Percentiles rank a stretch among this genome's conserved stretches.
Conservation (phyloP, 2,797 vertebrate species). For the Platalea minor region DNA sequence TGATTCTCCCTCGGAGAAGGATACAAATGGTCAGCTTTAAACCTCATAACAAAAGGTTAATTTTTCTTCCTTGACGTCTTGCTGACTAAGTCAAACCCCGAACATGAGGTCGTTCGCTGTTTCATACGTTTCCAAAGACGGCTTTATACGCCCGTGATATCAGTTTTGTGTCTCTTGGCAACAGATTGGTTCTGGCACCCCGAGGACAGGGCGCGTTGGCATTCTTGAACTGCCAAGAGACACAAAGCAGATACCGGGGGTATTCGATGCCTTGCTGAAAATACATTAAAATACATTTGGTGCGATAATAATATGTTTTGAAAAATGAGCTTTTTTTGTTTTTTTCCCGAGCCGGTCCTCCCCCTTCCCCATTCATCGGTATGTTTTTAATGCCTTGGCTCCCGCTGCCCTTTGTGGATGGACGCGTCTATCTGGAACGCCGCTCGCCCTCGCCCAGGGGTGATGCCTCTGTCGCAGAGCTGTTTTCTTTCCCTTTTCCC, state of each 20-base stretch:
- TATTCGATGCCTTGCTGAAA: not conserved
- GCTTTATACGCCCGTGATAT: slow-evolving; percentile 20
- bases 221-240: slow-evolving; percentile 35
- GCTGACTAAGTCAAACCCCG: slow-evolving; percentile 61
- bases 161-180: slow-evolving; percentile 69
- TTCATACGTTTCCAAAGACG: not conserved
- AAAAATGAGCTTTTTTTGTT: not conserved
- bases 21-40: not conserved
- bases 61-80: slow-evolving; percentile 59
- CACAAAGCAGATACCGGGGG: not conserved
- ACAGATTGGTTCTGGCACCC: slow-evolving; percentile 60
- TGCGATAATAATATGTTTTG: not conserved
- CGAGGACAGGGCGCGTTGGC: slow-evolving; percentile 22
- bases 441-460: not conserved
- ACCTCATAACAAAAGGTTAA: slow-evolving; percentile 54
- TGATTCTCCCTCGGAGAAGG: not conserved
- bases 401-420: slow-evolving; percentile 5
- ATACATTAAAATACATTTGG: not conserved
- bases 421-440: not conserved
- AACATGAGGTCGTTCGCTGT: slow-evolving; percentile 13
- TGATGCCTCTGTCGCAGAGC: not conserved
- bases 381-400: not conserved
- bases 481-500: not conserved
- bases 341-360: not conserved
- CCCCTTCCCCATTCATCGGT: not conserved